Evolutionary conservation across 2,797 vertebrate species (phyloP), one percentile per base, ranked within the genome.

Genomic region (Sciaenops ocellatus): DNA sequence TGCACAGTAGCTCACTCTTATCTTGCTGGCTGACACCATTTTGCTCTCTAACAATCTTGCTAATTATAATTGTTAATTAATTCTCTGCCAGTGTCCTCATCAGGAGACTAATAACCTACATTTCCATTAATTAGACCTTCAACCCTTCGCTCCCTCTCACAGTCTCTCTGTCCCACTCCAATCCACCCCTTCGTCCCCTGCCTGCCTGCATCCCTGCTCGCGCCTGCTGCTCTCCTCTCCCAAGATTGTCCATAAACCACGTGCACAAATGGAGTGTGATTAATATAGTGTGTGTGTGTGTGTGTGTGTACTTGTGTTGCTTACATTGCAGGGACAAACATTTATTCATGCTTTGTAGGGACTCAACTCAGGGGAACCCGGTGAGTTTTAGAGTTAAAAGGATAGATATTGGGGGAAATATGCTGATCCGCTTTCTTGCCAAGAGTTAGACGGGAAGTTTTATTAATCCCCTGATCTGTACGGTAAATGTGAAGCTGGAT

Each of bases 11-110:
- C 90, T 87, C 85, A 78, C 83, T 85, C 92, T 93, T 92, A 94
- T 94, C 93, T 92, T 76, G 84, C 90, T 74, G 74, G 80, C 89
- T 95, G 95, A 96, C 95, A 96, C 95, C 91, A 92, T 96, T 96
- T 94, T 94, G 94, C 95, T 95, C 94, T 96, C 95, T 94, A 96
- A 96, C 95, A 96, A 96, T 95, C 94, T 95, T 94, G 95, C 95
- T 96, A 96, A 96, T 96, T 96, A 96, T 96, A 96, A 95, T 95
- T 94, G 94, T 96, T 96, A 96, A 96, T 96, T 96, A 95, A 96
- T 95, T 96, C 92, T 95, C 93, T 94, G 93, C 80, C 93, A 89
- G 93, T 91, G 94, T 95, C 94, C 94, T 95, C 94, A 95, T 95
- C 95, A 95, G 92, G 95, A 96, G 95, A 96, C 94, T 95, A 96